phyloP scores from a whole-genome alignment of 2,113 vertebrate genomes.

The Pungitius pungitius region DNA sequence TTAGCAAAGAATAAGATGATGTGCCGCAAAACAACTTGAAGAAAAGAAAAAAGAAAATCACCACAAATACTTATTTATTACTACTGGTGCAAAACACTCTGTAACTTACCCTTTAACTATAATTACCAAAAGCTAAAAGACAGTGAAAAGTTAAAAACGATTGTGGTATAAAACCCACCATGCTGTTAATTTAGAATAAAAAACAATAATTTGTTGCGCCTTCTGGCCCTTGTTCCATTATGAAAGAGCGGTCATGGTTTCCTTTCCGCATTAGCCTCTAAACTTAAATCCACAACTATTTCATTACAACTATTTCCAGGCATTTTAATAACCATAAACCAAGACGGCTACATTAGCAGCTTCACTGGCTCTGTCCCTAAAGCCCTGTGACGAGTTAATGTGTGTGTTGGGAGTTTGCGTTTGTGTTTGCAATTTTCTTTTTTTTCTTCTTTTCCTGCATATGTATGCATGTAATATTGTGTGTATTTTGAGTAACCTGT shows the following conservation, averaged over 20 bases:
- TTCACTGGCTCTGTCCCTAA: conserved; percentile 8
- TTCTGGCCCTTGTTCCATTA: conserved; percentile 55
- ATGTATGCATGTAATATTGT: not conserved
- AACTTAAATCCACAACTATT: conserved; percentile 57
- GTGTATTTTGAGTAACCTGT: not conserved
- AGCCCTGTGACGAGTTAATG: conserved; percentile 18
- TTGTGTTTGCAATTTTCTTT: not conserved
- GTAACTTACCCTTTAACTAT: conserved; percentile 18
- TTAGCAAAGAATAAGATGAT: not conserved
- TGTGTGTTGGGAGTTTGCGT: not conserved
- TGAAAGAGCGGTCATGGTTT: conserved; percentile 45
- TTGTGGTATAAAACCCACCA: conserved; percentile 25
- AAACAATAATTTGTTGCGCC: conserved; percentile 46
- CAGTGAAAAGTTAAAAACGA: not conserved
- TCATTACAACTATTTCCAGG: conserved; percentile 54
- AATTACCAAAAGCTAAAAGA: conserved; percentile 28
- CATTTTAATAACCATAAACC: conserved; percentile 59
- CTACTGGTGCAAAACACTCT: conserved; percentile 16
- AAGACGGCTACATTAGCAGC: conserved; percentile 39
- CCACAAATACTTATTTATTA: conserved; percentile 6
- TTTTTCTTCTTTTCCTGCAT: not conserved
- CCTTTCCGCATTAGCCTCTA: conserved; percentile 25
- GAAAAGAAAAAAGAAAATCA: not conserved
- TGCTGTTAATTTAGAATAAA: conserved; percentile 43
- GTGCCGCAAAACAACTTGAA: not conserved